Evolutionary conservation across 2,888 invertebrate genomes (phyloP), one percentile per base, ranked within the genome.

Genomic region (Synergus gifuensis): DNA sequence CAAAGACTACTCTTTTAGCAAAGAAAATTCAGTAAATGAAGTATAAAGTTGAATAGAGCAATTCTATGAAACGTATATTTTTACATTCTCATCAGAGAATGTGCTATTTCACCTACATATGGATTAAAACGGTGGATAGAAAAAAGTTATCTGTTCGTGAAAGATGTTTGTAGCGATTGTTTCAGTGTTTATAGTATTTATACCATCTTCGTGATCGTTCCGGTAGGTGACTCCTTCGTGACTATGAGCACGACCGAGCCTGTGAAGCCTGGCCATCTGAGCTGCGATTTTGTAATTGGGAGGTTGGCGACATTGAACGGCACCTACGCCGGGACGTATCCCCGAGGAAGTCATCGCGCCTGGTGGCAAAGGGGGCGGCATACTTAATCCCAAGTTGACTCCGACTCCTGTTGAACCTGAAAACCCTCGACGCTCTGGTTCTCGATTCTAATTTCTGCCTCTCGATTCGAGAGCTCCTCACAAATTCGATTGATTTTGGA

Each of bases 201-300:
- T 93, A 91, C 92, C 93, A 90, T 92, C 92, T 87, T 95, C 95
- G 92, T 95, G 96, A 90, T 95, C 95, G 92, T 95, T 95, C 86
- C 95, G 94, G 87, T 96, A 95, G 82, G 96, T 96, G 85, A 97
- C 96, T 87, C 97, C 97, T 93, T 97, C 97, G 93, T 97, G 96
- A 85, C 96, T 97, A 93, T 97, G 97, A 76, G 97, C 97, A 87
- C 97, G 94, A 86, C 96, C 96, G 85, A 97, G 94, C 86, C 96
- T 95, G 93, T 97, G 96, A 87, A 96, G 94, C 82, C 97, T 95
- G 87, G 97, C 96, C 94, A 97, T 96, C 91, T 97, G 97, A 78
- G 97, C 96, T 76, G 97, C 97, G 85, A 97, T 95, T 90, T 96
- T 96, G 94, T 97, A 97, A 77, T 96, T 96, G 62, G 97, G 97